Base-by-base conservation (phyloP, 1,140 invertebrate species). In the Drosophila punjabiensis region DNA sequence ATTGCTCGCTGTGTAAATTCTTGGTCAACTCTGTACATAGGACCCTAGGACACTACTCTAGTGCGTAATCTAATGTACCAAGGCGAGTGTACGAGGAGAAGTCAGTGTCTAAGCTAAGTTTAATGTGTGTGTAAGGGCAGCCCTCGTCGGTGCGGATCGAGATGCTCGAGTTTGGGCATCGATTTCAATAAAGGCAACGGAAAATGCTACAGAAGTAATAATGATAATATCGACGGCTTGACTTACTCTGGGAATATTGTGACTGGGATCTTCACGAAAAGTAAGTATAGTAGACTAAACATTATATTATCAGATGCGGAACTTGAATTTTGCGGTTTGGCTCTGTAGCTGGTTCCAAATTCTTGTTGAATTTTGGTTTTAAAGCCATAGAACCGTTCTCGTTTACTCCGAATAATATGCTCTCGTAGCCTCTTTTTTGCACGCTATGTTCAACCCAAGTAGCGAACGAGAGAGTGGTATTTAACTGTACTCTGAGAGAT, bases 171-270 rank as follows among this genome's bases (percentile, higher is more conserved):
- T 45, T 39, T 37, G 58, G 48, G 30, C 35, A 18, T n/a, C 45
- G 28, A 69, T 66, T 66, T 39, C 43, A 71, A 70, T 68, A 70
- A 71, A 69, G 37, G 68, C 68, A 69, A 69, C 55, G 1, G 9
- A 58, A 58, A 58, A 58, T 58, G 55, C 55, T 58, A 39, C 20
- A 39, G 20, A 39, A 58, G n/a, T 28, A 28, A 24, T 39, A 56
- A 56, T n/a, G 16, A 11, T 24, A 56, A 24, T 20, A 14, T 16
- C 11, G 11, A 14, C 4, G 1, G 18, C 3, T 24, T 56, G 8
- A 10, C 3, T n/a, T 39, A n/a, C 9, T 56, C 4, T 16, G 14
- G 35, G 35, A 5, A 0, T 9, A 20, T 16, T 20, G 4, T 3
- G 48, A 10, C 10, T n/a, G 39, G n/a, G n/a, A 18, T 18, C 9